A percentile compares a stretch with the other conserved stretches of the same genome.
Evolutionary conservation across 2,888 invertebrate species (phyloP).

Genomic region (Autographa gamma): DNA sequence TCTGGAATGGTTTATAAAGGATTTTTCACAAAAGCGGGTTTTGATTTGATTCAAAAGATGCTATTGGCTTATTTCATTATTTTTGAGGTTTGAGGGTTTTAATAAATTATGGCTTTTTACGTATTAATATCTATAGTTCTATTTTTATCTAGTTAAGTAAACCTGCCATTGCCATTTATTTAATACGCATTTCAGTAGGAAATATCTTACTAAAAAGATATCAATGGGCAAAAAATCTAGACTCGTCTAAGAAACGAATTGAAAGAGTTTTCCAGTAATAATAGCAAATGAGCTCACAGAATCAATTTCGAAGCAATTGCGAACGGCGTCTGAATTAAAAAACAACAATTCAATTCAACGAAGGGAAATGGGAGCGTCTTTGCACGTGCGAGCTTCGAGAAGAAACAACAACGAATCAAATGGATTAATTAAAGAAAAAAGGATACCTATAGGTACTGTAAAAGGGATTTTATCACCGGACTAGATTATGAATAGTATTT

Average conservation of each 20-base stretch:
- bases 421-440: slow-evolving; percentile 20
- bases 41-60: too few relatives aligned
- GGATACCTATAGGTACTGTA: slow-evolving; percentile 2
- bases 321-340: slow-evolving; percentile 33
- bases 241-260: too few relatives aligned
- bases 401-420: slow-evolving; percentile 32
- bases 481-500: background rate
- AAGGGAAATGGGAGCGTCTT: slow-evolving; percentile 33
- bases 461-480: background rate
- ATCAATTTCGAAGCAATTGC: slow-evolving; percentile 5
- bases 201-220: too few relatives aligned
- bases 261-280: too few relatives aligned
- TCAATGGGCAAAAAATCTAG: too few relatives aligned
- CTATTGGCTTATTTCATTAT: too few relatives aligned
- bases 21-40: background rate
- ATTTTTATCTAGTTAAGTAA: too few relatives aligned
- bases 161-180: too few relatives aligned
- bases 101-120: too few relatives aligned
- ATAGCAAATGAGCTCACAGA: background rate
- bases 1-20: background rate
- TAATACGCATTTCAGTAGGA: too few relatives aligned
- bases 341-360: slow-evolving; percentile 48
- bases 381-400: slow-evolving; percentile 33
- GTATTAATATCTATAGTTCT: too few relatives aligned
- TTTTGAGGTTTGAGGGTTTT: too few relatives aligned